phyloP scores from a whole-genome alignment of 37 sponge, comb jelly and placozoan genomes.

The Eunapius fragilis region DNA sequence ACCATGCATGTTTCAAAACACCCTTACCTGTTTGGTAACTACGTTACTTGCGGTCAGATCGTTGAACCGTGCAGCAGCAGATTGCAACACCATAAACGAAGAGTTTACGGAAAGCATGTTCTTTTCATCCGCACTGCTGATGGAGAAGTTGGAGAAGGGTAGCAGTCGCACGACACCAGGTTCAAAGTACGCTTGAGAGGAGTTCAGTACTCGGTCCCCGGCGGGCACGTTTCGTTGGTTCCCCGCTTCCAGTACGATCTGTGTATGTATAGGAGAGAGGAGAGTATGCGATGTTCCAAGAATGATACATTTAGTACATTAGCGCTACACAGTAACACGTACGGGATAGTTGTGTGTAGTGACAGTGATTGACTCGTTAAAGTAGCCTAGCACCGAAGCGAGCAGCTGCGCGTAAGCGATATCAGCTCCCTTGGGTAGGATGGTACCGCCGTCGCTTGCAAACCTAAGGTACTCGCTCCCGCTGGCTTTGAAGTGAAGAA shows the following conservation, averaged over 20 bases:
- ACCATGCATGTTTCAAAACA: background rate
- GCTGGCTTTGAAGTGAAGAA: constrained; percentile 16
- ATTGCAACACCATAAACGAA: background rate
- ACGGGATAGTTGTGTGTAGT: background rate
- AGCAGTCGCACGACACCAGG: background rate
- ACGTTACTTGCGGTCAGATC: background rate
- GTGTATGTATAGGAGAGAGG: background rate
- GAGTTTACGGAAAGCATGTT: background rate
- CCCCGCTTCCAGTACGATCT: constrained; percentile 23
- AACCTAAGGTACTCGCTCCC: constrained; percentile 52
- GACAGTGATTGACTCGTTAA: background rate
- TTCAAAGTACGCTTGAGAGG: background rate
- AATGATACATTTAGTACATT: too few relatives aligned
- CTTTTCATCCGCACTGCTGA: background rate
- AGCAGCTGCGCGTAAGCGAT: constrained; percentile 16
- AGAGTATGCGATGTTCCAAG: too few relatives aligned
- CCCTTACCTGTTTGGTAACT: background rate
- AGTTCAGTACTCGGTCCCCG: constrained; percentile 1
- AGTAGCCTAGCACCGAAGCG: constrained; percentile 1
- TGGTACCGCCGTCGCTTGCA: background rate
- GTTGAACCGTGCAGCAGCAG: background rate
- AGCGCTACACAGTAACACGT: too few relatives aligned
- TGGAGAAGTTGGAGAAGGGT: background rate
- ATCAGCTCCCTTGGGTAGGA: constrained; percentile 29
- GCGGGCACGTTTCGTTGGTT: constrained; percentile 1